Percentiles rank a stretch among this genome's conserved stretches.
Conservation (phyloP, 2,888 invertebrate species). For the Limenitis camilla region DNA sequence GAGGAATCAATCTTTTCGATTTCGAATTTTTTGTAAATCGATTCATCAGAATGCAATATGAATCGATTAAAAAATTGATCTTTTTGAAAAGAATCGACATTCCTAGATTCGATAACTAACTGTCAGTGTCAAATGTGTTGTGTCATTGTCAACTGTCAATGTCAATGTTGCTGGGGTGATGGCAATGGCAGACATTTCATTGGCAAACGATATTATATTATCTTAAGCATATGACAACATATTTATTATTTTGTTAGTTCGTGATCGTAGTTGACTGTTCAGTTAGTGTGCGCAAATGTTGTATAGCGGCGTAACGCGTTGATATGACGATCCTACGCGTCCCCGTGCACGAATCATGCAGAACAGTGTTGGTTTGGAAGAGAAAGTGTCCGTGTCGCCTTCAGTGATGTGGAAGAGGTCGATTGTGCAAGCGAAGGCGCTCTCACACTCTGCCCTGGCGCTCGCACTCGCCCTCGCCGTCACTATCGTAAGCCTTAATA, state of each 20-base stretch:
- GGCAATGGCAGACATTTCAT: too few relatives aligned
- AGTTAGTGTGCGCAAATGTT: constrained; percentile 15
- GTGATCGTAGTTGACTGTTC: constrained; percentile 6
- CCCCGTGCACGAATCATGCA: constrained; percentile 35
- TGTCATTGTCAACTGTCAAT: too few relatives aligned
- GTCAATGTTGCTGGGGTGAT: too few relatives aligned
- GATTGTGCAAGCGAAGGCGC: constrained; percentile 64
- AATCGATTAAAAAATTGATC: too few relatives aligned
- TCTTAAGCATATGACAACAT: constrained; percentile 19
- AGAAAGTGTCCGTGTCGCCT: constrained; percentile 71
- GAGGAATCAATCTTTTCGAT: too few relatives aligned
- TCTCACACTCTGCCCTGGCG: constrained; percentile 37
- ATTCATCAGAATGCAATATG: too few relatives aligned
- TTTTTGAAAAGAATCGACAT: too few relatives aligned
- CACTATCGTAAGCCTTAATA: constrained; percentile 42
- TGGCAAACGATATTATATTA: constrained; percentile 2
- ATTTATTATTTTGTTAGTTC: constrained; percentile 9
- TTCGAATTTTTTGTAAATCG: too few relatives aligned
- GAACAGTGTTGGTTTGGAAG: constrained; percentile 46
- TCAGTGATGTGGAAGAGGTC: constrained; percentile 73
- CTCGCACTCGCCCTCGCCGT: constrained; percentile 42
- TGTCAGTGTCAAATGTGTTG: too few relatives aligned
- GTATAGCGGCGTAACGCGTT: constrained; percentile 33
- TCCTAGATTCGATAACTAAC: too few relatives aligned
- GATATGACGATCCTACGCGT: constrained; percentile 39